phyloP scores from a whole-genome alignment of 2,113 vertebrate genomes.

The Rhynchomys soricoides region DNA sequence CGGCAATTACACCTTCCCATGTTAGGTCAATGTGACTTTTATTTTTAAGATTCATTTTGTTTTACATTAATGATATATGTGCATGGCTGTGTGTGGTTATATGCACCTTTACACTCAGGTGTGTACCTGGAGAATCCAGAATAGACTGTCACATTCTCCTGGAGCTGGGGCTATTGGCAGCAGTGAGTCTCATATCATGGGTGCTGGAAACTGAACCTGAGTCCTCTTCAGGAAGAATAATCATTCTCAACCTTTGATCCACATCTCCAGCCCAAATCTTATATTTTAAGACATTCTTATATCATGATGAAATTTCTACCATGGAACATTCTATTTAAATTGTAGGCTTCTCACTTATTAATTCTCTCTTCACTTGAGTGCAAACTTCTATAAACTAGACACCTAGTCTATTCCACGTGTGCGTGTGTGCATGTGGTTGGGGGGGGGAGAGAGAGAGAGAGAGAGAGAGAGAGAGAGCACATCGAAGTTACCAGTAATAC shows the following conservation, averaged over 20 bases:
- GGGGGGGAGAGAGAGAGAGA: background rate
- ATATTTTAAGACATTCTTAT: background rate
- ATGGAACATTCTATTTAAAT: background rate
- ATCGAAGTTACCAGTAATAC: background rate
- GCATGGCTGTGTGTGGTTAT: background rate
- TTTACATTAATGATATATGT: background rate
- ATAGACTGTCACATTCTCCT: background rate
- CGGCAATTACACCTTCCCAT: background rate
- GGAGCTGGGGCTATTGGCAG: background rate
- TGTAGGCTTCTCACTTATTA: background rate
- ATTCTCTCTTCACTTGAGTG: background rate
- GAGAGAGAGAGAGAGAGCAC: background rate
- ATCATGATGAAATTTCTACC: background rate
- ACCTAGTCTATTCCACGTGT: background rate
- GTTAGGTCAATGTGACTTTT: background rate
- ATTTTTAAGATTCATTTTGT: background rate
- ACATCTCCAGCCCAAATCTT: background rate
- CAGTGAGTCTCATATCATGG: background rate
- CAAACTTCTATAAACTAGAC: background rate
- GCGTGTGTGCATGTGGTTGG: no score
- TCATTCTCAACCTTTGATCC: background rate
- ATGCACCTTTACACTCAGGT: background rate
- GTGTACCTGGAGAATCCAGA: background rate
- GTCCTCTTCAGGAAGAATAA: background rate
- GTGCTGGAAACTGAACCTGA: background rate